Evolutionary conservation across 1,140 invertebrate species (phyloP).

Genomic region (Popillia japonica): DNA sequence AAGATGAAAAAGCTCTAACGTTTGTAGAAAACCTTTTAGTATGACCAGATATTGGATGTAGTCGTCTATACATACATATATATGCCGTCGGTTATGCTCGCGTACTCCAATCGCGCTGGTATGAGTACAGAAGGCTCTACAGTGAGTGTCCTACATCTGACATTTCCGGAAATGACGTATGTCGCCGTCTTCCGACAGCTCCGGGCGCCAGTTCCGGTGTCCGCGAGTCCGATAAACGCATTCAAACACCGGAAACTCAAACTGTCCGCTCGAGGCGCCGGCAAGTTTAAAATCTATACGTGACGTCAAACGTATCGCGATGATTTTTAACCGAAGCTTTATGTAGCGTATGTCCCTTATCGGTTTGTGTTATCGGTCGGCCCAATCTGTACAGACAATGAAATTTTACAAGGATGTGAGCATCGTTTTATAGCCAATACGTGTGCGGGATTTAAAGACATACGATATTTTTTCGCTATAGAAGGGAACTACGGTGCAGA

Average conservation of each 20-base stretch:
- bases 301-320: slow-evolving; percentile 45
- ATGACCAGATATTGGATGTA: slow-evolving; percentile 48
- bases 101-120: neutral
- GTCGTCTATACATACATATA: neutral
- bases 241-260: slow-evolving; percentile 59
- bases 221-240: slow-evolving; percentile 58
- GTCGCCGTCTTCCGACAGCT: slow-evolving; percentile 60
- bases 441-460: slow-evolving; percentile 34
- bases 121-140: slow-evolving; percentile 3
- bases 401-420: slow-evolving; percentile 39
- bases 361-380: slow-evolving; percentile 33
- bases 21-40: slow-evolving; percentile 51
- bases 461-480: slow-evolving; percentile 33
- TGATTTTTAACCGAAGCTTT: slow-evolving; percentile 43
- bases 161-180: slow-evolving; percentile 60
- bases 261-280: slow-evolving; percentile 56
- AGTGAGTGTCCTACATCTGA: slow-evolving; percentile 53
- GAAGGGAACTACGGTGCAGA: slow-evolving; percentile 6
- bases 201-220: slow-evolving; percentile 58
- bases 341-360: slow-evolving; percentile 34
- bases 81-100: neutral
- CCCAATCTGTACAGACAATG: slow-evolving; percentile 23
- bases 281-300: slow-evolving; percentile 50
- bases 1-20: slow-evolving; percentile 30
- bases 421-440: slow-evolving; percentile 37